phyloP scores from a whole-genome alignment of 2,888 invertebrate genomes.

The Magallana nippona region DNA sequence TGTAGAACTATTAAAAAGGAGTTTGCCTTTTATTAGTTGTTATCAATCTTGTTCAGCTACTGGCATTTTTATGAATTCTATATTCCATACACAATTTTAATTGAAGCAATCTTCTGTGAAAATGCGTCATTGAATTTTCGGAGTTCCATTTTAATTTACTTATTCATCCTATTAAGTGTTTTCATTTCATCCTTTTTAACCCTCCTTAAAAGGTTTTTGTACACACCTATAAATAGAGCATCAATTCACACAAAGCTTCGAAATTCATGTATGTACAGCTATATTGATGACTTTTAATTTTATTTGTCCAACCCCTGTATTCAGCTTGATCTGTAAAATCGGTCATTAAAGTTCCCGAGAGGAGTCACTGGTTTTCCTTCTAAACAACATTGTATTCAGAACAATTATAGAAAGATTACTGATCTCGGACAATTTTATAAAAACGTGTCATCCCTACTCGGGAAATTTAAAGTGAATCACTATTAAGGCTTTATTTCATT shows the following conservation, averaged over 20 bases:
- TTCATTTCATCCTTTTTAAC: not conserved
- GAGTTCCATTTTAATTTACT: not conserved
- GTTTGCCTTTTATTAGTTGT: not conserved
- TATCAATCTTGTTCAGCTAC: not conserved
- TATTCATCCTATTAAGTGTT: slow-evolving; percentile 9
- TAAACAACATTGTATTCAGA: not conserved
- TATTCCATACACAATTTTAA: not conserved
- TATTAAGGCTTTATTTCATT: slow-evolving; percentile 4
- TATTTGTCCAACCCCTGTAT: not conserved
- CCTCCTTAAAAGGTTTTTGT: not conserved
- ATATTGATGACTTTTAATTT: not conserved
- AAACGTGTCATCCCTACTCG: not conserved
- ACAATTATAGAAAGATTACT: not conserved
- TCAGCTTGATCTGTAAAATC: not conserved
- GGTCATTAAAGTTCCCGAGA: not conserved
- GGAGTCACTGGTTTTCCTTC: slow-evolving; percentile 23
- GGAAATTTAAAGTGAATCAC: slow-evolving; percentile 17
- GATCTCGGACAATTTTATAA: slow-evolving; percentile 6
- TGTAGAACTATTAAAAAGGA: not conserved
- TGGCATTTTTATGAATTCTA: not conserved
- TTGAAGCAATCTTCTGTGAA: not conserved
- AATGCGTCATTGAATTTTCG: slow-evolving; percentile 7
- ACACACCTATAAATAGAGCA: slow-evolving; percentile 19
- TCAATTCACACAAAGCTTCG: not conserved
- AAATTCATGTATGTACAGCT: not conserved